phyloP scores from a whole-genome alignment of 2,113 vertebrate species.

The Xyliphius kryptos region DNA sequence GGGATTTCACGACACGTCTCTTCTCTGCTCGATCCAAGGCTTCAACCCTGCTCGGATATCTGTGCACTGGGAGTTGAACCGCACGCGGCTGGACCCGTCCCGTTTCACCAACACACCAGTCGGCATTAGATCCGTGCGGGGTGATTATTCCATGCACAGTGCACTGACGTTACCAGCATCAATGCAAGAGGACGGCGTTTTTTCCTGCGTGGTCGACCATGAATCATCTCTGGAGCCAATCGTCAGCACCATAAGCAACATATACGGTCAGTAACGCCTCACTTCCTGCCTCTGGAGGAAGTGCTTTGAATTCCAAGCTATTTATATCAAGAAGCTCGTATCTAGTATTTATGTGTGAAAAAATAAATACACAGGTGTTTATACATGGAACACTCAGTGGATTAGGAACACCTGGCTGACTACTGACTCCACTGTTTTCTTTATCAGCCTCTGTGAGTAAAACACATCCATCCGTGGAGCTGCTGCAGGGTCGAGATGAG shows the following conservation, averaged over 20 bases:
- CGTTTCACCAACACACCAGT: conserved; percentile 45
- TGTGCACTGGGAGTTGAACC: conserved; percentile 53
- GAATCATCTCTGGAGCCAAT: conserved; percentile 46
- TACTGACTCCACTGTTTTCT: no score
- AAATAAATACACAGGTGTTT: no score
- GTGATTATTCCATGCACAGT: conserved; percentile 54
- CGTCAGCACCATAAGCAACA: conserved; percentile 31
- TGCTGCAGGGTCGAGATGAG: conserved; percentile 46
- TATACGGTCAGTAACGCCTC: conserved; percentile 52
- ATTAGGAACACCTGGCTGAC: no score
- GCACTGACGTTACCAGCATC: conserved; percentile 40
- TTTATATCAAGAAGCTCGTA: no score
- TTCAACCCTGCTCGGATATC: conserved; percentile 53
- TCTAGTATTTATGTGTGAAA: no score
- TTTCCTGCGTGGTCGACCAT: conserved; percentile 56
- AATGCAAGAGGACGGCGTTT: conserved; percentile 27
- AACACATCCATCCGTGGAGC: conserved; percentile 40
- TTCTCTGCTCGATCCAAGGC: conserved; percentile 52
- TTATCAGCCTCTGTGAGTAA: conserved; percentile 40
- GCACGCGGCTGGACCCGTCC: conserved; percentile 20
- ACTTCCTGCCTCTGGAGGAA: neutral
- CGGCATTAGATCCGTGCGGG: conserved; percentile 28
- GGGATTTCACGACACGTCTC: conserved; percentile 12
- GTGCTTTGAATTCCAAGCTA: no score
- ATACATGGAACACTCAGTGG: no score